Evolutionary conservation across 1,140 invertebrate species (phyloP).

Genomic region (Lepidurus packardi): DNA sequence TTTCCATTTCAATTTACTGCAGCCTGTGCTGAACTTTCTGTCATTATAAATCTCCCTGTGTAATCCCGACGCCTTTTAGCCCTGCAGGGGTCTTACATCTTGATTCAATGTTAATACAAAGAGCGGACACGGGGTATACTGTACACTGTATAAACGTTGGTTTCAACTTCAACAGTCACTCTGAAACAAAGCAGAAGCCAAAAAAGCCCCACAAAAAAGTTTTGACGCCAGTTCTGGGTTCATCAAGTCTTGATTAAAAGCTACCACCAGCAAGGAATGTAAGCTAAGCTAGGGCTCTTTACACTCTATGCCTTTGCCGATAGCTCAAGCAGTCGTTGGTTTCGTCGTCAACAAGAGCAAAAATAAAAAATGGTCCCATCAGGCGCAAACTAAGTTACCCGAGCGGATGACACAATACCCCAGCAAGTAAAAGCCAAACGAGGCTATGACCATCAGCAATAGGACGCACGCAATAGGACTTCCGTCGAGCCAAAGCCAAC

Average conservation of each 20-base stretch:
- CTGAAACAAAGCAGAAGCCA: not conserved
- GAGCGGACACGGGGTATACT: too few relatives aligned
- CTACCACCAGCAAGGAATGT: not conserved
- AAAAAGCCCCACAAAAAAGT: not conserved
- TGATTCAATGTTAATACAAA: too few relatives aligned
- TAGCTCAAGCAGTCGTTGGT: not conserved
- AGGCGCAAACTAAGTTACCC: slow-evolving; percentile 6
- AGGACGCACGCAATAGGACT: not conserved
- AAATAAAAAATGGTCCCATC: not conserved
- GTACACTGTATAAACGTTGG: too few relatives aligned
- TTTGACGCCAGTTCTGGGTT: not conserved
- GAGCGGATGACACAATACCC: not conserved
- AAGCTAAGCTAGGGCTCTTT: not conserved
- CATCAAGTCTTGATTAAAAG: slow-evolving; percentile 12
- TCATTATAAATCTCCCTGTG: too few relatives aligned
- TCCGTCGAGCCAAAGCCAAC: slow-evolving; percentile 16
- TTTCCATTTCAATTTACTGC: too few relatives aligned
- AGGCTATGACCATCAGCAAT: not conserved
- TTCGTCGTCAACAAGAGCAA: not conserved
- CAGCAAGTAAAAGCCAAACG: slow-evolving; percentile 3
- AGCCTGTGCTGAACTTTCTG: too few relatives aligned
- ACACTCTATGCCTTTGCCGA: not conserved
- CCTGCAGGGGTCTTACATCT: too few relatives aligned
- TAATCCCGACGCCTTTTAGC: too few relatives aligned
- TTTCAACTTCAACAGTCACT: too few relatives aligned